These are phyloP conservation scores for Syncerus caffer DNA, from an alignment of 2,797 vertebrate genomes.

Conservation along the genomic window DNA sequence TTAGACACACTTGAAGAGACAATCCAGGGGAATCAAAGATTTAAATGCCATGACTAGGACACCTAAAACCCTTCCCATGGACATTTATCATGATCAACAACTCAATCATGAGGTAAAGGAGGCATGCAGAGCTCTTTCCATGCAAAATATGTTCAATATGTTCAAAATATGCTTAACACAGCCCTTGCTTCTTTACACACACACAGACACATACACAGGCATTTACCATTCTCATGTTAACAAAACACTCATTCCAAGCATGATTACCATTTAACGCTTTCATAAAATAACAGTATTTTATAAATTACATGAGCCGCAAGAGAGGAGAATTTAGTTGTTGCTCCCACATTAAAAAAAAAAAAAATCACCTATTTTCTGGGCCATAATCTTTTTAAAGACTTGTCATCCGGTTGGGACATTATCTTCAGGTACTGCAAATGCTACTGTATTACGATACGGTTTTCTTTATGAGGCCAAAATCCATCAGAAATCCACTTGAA, in stretches of 20 bases:
- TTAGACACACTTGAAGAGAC: not conserved
- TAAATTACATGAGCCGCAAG: not conserved
- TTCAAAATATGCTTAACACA: not conserved
- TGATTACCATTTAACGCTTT: not conserved
- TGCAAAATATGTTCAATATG: not conserved
- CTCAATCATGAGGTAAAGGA: not conserved
- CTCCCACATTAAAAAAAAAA: not conserved
- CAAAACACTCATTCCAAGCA: not conserved
- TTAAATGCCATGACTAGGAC: not conserved
- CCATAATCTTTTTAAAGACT: constrained; percentile 16
- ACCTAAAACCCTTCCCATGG: not conserved
- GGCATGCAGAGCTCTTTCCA: not conserved
- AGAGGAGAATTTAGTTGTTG: not conserved
- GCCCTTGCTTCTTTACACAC: not conserved
- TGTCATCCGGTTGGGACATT: not conserved
- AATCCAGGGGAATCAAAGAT: not conserved
- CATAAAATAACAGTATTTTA: constrained; percentile 29
- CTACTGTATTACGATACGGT: not conserved
- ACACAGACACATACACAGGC: not conserved
- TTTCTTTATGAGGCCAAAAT: constrained; percentile 32
- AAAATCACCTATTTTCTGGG: not conserved
- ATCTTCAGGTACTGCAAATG: not conserved
- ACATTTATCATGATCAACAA: not conserved
- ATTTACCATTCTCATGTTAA: not conserved
- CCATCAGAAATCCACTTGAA: constrained; percentile 3